A percentile compares a stretch with the other conserved stretches of the same genome.
phyloP scores from a whole-genome alignment of 1,140 invertebrate genomes.

The Leptopilina clavipes region DNA sequence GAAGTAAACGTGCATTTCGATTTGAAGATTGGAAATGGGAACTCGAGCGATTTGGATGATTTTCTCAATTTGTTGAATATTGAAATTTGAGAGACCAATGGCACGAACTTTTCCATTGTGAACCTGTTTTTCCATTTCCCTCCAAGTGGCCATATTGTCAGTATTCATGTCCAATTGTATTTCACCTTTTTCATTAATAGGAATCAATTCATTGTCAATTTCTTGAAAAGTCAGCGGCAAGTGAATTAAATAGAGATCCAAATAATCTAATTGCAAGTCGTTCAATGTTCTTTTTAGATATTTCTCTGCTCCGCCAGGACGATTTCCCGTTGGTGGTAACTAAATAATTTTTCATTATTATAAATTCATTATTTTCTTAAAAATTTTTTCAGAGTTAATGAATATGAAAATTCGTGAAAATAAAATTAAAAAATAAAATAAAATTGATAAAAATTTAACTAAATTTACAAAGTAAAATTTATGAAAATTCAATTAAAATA shows the following conservation, averaged over 20 bases:
- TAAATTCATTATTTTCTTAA: background rate
- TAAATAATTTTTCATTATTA: constrained; percentile 39
- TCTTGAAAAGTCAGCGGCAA: constrained; percentile 77
- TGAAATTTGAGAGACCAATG: constrained; percentile 89
- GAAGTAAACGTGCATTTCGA: too few relatives aligned
- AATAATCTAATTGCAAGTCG: constrained; percentile 78
- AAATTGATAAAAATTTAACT: too few relatives aligned
- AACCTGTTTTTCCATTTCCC: constrained; percentile 82
- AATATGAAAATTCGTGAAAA: too few relatives aligned
- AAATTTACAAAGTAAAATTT: too few relatives aligned
- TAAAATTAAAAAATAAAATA: too few relatives aligned
- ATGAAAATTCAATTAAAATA: too few relatives aligned
- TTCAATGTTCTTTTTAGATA: constrained; percentile 78
- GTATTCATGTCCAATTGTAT: constrained; percentile 80
- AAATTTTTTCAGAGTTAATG: too few relatives aligned
- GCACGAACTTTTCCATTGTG: constrained; percentile 79
- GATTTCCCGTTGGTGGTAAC: constrained; percentile 72
- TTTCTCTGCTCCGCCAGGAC: constrained; percentile 76
- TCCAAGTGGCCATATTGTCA: constrained; percentile 83
- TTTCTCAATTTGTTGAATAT: constrained; percentile 55
- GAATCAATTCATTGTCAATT: constrained; percentile 72
- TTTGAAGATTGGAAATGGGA: too few relatives aligned
- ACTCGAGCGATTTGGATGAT: too few relatives aligned
- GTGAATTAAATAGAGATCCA: constrained; percentile 84
- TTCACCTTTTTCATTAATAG: constrained; percentile 77